Evolutionary conservation across 2,113 vertebrate species (phyloP).

Genomic region (Phycodurus eques): DNA sequence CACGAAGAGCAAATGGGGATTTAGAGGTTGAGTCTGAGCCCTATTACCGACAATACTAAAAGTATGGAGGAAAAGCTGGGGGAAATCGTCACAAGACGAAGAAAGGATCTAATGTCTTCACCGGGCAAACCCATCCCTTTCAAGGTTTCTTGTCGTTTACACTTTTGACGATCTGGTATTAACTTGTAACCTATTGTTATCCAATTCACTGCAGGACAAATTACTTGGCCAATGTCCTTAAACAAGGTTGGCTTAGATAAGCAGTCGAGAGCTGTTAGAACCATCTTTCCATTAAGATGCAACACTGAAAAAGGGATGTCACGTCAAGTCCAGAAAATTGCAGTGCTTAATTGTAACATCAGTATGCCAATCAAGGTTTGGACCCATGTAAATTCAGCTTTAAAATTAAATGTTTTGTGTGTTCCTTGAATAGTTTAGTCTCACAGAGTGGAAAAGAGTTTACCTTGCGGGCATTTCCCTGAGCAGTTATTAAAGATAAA

Average conservation of each 20-base stretch:
- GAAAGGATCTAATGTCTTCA: too few species aligned
- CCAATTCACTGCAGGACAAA: background rate
- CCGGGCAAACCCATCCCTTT: too few species aligned
- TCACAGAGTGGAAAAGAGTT: background rate
- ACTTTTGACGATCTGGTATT: background rate
- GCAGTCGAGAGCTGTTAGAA: background rate
- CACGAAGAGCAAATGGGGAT: too few species aligned
- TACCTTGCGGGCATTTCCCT: slow-evolving; percentile 2
- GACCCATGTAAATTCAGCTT: background rate
- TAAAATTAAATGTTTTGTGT: background rate
- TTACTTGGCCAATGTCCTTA: background rate
- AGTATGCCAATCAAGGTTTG: background rate
- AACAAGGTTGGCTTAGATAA: background rate
- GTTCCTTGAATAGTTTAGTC: background rate
- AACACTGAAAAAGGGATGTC: background rate
- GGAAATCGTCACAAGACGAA: too few species aligned
- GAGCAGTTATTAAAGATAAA: background rate
- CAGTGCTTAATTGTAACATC: background rate
- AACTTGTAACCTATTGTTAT: too few species aligned
- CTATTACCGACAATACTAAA: slow-evolving; percentile 13
- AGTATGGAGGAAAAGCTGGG: slow-evolving; percentile 46
- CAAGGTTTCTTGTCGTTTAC: too few species aligned
- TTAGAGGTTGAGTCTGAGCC: too few species aligned
- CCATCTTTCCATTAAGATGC: background rate
- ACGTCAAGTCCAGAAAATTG: background rate